phyloP scores from a whole-genome alignment of 2,797 vertebrate genomes.

The Ctenopoma kingsleyae region DNA sequence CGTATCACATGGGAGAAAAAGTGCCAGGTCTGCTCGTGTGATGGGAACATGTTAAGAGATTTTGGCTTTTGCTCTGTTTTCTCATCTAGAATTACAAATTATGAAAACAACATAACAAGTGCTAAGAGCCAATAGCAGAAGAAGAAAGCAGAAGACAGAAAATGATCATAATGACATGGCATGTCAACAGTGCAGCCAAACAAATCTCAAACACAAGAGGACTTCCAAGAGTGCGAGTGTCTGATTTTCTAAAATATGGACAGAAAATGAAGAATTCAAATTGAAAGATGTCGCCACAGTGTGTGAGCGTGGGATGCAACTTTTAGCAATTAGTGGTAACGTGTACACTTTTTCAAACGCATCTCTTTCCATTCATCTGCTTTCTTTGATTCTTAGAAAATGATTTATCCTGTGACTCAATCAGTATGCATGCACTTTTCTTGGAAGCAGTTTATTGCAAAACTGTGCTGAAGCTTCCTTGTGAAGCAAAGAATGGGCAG shows the following conservation, averaged over 20 bases:
- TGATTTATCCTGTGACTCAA: slow-evolving; percentile 26
- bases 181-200: background rate
- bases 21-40: background rate
- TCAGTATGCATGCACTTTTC: background rate
- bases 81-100: background rate
- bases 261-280: background rate
- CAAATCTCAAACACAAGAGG: background rate
- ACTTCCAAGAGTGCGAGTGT: background rate
- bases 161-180: background rate
- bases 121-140: background rate
- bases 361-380: background rate
- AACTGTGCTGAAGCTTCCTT: background rate
- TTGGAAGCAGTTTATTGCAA: background rate
- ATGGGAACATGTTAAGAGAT: background rate
- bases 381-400: slow-evolving; percentile 5
- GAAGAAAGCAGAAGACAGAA: background rate
- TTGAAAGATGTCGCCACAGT: background rate
- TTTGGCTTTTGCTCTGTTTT: background rate
- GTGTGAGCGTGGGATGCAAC: no score
- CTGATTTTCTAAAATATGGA: background rate
- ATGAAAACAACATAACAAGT: slow-evolving; percentile 1
- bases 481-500: background rate
- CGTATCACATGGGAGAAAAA: slow-evolving; percentile 31
- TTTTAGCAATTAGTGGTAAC: background rate
- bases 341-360: background rate